phyloP scores from a whole-genome alignment of 2,888 invertebrate species.

The Clanis bilineata region DNA sequence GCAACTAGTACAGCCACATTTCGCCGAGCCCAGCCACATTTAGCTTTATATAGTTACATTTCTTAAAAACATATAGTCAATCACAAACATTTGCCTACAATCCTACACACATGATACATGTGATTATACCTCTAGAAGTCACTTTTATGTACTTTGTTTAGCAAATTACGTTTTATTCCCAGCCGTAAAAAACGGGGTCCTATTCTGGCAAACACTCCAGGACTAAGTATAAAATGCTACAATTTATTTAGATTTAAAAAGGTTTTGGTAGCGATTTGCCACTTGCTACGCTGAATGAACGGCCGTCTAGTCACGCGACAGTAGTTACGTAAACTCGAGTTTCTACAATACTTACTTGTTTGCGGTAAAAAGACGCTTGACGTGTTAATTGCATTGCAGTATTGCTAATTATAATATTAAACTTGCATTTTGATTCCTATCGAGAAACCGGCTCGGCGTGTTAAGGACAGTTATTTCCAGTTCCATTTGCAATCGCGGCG shows the following conservation, averaged over 20 bases:
- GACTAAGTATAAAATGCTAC: background rate
- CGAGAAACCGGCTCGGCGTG: slow-evolving; percentile 42
- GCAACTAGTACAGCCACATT: too few relatives aligned
- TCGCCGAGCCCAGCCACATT: too few relatives aligned
- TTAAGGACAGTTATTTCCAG: slow-evolving; percentile 44
- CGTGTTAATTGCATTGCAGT: slow-evolving; percentile 73
- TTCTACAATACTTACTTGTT: slow-evolving; percentile 66
- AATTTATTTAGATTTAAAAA: background rate
- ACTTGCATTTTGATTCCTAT: slow-evolving; percentile 54
- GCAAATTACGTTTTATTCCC: background rate
- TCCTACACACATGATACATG: too few relatives aligned
- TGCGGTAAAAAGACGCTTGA: slow-evolving; percentile 67
- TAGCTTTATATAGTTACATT: too few relatives aligned
- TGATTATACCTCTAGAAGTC: too few relatives aligned
- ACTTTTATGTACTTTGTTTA: too few relatives aligned
- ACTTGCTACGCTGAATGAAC: slow-evolving; percentile 65
- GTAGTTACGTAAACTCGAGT: slow-evolving; percentile 64
- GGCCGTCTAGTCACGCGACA: slow-evolving; percentile 63
- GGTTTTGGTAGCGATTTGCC: background rate
- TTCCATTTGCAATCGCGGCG: slow-evolving; percentile 26
- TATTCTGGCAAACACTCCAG: background rate
- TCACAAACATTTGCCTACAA: too few relatives aligned
- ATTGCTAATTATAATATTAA: slow-evolving; percentile 60
- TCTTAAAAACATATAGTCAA: too few relatives aligned
- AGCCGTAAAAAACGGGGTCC: background rate